Evolutionary conservation across 2,888 invertebrate genomes (phyloP).

Genomic region (Smittia sp.): DNA sequence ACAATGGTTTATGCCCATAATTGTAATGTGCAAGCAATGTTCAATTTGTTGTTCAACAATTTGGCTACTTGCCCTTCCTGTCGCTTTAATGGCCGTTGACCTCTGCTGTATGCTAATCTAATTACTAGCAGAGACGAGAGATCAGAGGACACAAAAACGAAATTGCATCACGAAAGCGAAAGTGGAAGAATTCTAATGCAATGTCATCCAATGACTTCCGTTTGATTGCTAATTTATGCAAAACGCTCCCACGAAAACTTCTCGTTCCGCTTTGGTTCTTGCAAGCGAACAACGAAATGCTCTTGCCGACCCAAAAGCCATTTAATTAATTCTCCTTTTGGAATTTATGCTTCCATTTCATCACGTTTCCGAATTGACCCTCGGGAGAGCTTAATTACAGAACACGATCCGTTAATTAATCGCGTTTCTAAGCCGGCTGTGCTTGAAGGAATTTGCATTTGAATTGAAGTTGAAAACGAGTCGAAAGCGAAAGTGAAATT

Average conservation of each 20-base stretch:
- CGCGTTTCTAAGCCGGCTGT: neutral
- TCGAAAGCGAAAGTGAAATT: constrained; percentile 28
- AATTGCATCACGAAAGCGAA: constrained; percentile 1
- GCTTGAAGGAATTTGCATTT: constrained; percentile 29
- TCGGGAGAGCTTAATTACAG: constrained; percentile 5
- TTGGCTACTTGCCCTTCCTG: neutral
- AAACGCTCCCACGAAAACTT: constrained; percentile 23
- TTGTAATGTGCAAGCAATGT: neutral
- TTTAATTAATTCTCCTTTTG: neutral
- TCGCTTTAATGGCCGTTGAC: neutral
- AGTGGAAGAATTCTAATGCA: constrained; percentile 21
- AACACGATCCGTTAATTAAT: constrained; percentile 21
- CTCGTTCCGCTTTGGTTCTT: constrained; percentile 12
- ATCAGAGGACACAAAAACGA: neutral
- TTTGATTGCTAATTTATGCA: constrained; percentile 29
- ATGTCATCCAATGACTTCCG: neutral
- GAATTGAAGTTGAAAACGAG: constrained; percentile 20
- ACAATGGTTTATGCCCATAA: neutral
- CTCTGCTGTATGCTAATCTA: neutral
- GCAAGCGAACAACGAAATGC: neutral
- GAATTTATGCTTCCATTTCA: neutral
- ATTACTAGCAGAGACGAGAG: neutral
- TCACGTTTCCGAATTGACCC: constrained; percentile 17
- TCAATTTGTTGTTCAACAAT: neutral
- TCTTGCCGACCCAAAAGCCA: neutral